phyloP scores from a whole-genome alignment of 1,140 invertebrate genomes.

The Calycopis cecrops region DNA sequence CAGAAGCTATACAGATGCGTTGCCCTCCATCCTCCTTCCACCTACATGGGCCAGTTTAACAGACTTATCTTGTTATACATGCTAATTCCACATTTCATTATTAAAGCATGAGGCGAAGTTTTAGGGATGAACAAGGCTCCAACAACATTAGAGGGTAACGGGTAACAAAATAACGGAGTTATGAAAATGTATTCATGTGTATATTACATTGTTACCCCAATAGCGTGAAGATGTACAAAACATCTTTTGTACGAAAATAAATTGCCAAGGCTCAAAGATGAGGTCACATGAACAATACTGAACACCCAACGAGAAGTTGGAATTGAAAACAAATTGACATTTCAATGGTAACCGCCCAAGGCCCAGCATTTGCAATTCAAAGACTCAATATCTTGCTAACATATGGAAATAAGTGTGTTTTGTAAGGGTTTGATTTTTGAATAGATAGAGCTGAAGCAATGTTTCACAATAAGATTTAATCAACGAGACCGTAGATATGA shows the following conservation, averaged over 20 bases:
- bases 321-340: constrained; percentile 71
- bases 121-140: too few relatives aligned
- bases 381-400: constrained; percentile 62
- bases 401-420: constrained; percentile 64
- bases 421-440: constrained; percentile 64
- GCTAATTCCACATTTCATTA: too few relatives aligned
- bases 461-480: constrained; percentile 27
- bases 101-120: too few relatives aligned
- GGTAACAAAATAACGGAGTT: background rate
- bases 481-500: too few relatives aligned
- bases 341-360: constrained; percentile 60
- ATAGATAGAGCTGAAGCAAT: constrained; percentile 39
- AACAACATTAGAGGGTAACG: too few relatives aligned
- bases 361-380: constrained; percentile 68
- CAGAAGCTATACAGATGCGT: too few relatives aligned
- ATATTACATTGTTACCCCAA: too few relatives aligned
- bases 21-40: too few relatives aligned
- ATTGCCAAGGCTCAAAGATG: constrained; percentile 2
- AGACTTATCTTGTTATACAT: too few relatives aligned
- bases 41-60: too few relatives aligned
- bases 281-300: constrained; percentile 36
- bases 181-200: too few relatives aligned
- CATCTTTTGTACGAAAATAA: background rate
- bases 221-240: background rate
- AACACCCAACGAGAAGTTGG: constrained; percentile 26